Conservation (phyloP, 2,113 vertebrate species). For the Gobiocypris rarus region DNA sequence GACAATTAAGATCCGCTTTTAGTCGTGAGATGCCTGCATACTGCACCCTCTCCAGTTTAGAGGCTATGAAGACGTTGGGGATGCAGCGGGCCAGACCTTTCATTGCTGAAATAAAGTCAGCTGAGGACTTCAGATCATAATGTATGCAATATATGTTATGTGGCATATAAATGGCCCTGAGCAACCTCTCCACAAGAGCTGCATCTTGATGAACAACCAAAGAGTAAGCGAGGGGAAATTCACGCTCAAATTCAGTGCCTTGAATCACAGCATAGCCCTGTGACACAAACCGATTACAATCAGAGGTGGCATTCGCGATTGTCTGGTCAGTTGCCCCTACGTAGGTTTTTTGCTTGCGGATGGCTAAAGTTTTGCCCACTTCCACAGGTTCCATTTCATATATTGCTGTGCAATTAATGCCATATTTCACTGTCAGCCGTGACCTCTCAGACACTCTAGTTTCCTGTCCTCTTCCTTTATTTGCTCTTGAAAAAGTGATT, state of each 20-base stretch:
- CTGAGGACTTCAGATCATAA: conserved; percentile 85
- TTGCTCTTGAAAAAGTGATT: conserved; percentile 40
- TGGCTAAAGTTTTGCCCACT: conserved; percentile 83
- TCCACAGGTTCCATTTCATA: conserved; percentile 87
- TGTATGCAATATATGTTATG: conserved; percentile 92
- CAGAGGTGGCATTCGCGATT: conserved; percentile 73
- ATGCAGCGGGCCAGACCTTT: conserved; percentile 83
- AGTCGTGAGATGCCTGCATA: conserved; percentile 89
- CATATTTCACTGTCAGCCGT: conserved; percentile 64
- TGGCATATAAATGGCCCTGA: conserved; percentile 81
- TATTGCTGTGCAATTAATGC: conserved; percentile 82
- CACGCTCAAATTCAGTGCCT: conserved; percentile 75
- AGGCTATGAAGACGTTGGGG: conserved; percentile 87
- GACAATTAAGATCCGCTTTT: conserved; percentile 88
- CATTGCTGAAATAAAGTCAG: conserved; percentile 82
- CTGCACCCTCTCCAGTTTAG: conserved; percentile 84
- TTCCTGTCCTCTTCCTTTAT: conserved; percentile 42
- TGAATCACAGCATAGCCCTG: conserved; percentile 76
- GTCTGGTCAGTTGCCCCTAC: conserved; percentile 80
- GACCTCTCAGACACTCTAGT: conserved; percentile 67
- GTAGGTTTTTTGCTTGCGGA: conserved; percentile 71
- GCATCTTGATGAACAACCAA: conserved; percentile 92
- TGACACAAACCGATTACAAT: conserved; percentile 77
- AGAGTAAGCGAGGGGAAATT: conserved; percentile 88
- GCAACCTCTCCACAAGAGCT: conserved; percentile 88